phyloP scores from a whole-genome alignment of 1,140 invertebrate species.

The Cyrtorhinus lividipennis region DNA sequence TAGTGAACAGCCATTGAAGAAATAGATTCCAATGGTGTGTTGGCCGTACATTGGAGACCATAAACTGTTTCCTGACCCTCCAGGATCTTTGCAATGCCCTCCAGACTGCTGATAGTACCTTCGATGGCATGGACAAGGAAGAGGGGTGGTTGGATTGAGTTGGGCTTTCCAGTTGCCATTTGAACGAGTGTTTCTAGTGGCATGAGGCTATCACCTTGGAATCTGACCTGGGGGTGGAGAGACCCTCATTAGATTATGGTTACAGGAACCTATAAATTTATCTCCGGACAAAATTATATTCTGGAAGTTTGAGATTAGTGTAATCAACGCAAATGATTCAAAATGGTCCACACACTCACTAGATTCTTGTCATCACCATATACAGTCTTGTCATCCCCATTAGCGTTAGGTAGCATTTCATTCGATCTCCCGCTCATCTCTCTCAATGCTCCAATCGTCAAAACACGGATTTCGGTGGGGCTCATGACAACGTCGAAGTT shows the following conservation, averaged over 20 bases:
- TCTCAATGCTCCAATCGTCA: conserved; percentile 58
- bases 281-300: conserved; percentile 32
- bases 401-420: neutral
- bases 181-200: conserved; percentile 46
- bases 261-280: conserved; percentile 27
- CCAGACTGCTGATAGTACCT: conserved; percentile 57
- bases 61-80: conserved; percentile 52
- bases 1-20: conserved; percentile 63
- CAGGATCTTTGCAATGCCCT: conserved; percentile 50
- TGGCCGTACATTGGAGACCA: conserved; percentile 73
- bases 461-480: conserved; percentile 69
- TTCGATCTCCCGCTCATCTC: conserved; percentile 34
- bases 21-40: conserved; percentile 60
- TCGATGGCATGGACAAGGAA: conserved; percentile 86
- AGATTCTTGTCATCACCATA: neutral
- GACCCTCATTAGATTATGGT: too few relatives aligned
- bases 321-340: neutral
- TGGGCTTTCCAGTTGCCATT: conserved; percentile 37
- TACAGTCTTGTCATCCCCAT: neutral
- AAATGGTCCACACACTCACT: neutral
- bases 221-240: conserved; percentile 25
- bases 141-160: conserved; percentile 34
- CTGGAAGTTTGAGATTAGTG: neutral
- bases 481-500: conserved; percentile 80
- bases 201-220: conserved; percentile 38